These are phyloP conservation scores for Hoplodrina ambigua DNA, from an alignment of 2,888 invertebrate genomes.

Conservation along the genomic window DNA sequence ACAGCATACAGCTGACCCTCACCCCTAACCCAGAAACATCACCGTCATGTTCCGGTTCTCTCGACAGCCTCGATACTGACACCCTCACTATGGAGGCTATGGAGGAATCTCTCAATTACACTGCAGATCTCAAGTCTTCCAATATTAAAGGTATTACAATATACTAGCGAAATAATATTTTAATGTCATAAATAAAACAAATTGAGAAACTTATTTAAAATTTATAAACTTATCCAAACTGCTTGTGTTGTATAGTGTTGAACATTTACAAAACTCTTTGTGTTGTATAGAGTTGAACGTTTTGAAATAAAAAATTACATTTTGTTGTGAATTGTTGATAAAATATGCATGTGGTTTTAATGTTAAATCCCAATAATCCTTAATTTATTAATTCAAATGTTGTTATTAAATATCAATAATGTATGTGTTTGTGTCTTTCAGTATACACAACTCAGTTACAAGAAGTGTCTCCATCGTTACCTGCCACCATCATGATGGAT, in stretches of 20 bases:
- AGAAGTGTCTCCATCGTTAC: constrained; percentile 86
- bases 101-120: constrained; percentile 85
- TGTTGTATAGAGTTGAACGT: constrained; percentile 4
- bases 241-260: constrained; percentile 5
- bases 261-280: background rate
- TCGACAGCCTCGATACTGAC: constrained; percentile 86
- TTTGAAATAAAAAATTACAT: background rate
- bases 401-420: background rate
- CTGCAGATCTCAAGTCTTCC: constrained; percentile 82
- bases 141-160: constrained; percentile 82
- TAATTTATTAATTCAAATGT: too few relatives aligned
- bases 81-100: constrained; percentile 85
- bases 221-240: background rate
- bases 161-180: background rate
- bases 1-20: constrained; percentile 90
- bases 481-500: constrained; percentile 89
- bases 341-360: too few relatives aligned
- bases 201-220: background rate
- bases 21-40: constrained; percentile 84
- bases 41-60: constrained; percentile 85
- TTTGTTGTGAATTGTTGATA: background rate
- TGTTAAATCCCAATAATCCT: too few relatives aligned
- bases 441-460: constrained; percentile 86
- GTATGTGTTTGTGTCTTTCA: constrained; percentile 62
- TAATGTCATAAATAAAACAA: background rate